Percentiles rank a stretch among this genome's conserved stretches.
These are phyloP conservation scores for Oceanodroma tethys DNA, from an alignment of 2,113 vertebrate species.

Conservation along the genomic window DNA sequence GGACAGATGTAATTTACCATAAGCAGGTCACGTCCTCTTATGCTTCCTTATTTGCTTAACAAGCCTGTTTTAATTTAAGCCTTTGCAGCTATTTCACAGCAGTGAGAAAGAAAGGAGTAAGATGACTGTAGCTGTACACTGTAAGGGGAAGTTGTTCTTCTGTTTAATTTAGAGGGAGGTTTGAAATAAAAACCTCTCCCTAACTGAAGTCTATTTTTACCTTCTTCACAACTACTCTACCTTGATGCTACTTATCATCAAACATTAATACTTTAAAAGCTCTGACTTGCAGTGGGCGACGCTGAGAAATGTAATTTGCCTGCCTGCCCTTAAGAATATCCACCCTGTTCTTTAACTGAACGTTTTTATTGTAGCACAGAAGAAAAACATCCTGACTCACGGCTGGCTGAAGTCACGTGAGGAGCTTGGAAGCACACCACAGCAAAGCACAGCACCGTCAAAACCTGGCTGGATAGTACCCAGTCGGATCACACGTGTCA, in stretches of 20 bases:
- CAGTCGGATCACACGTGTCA: background rate
- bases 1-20: background rate
- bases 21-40: background rate
- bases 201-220: constrained; percentile 55
- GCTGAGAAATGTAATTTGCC: constrained; percentile 26
- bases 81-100: background rate
- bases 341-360: constrained; percentile 24
- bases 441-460: background rate
- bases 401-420: constrained; percentile 13
- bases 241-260: constrained; percentile 62
- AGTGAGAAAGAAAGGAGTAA: background rate
- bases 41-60: background rate
- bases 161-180: constrained; percentile 20
- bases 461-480: background rate
- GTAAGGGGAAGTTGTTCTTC: background rate
- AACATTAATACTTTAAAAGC: constrained; percentile 69
- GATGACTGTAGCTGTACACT: background rate
- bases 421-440: background rate
- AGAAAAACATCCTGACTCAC: constrained; percentile 28
- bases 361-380: background rate
- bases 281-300: constrained; percentile 14
- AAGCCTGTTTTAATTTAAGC: background rate
- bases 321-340: constrained; percentile 41
- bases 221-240: constrained; percentile 26
- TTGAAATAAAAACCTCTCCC: constrained; percentile 26